Percentiles rank a stretch among this genome's conserved stretches.
phyloP scores from a whole-genome alignment of 1,140 invertebrate species.

The Solenopsis invicta region DNA sequence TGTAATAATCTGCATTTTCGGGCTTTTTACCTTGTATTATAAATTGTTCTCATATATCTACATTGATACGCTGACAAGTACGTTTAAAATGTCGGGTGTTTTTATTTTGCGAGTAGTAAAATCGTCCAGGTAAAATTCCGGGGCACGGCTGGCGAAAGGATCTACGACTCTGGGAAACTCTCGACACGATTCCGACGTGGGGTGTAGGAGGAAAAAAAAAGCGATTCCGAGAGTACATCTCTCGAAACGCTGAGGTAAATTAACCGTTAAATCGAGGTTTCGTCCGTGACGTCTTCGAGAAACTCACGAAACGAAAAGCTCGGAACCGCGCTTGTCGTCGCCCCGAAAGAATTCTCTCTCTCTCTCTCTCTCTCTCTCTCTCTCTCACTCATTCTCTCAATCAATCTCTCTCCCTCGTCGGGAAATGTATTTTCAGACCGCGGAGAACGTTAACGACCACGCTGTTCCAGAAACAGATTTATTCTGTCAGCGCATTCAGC shows the following conservation, averaged over 20 bases:
- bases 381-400: neutral
- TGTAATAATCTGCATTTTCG: constrained; percentile 6
- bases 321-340: constrained; percentile 31
- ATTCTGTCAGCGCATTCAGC: constrained; percentile 61
- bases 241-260: constrained; percentile 54
- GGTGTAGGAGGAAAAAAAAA: constrained; percentile 36
- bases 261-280: constrained; percentile 63
- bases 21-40: neutral
- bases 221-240: constrained; percentile 51
- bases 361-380: constrained; percentile 12
- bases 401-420: constrained; percentile 26
- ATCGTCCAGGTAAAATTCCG: constrained; percentile 35
- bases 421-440: constrained; percentile 63
- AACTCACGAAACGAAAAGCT: constrained; percentile 59
- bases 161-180: constrained; percentile 48
- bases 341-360: constrained; percentile 31
- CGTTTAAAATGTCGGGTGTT: constrained; percentile 25
- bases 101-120: constrained; percentile 31
- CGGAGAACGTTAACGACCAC: constrained; percentile 62
- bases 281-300: constrained; percentile 64
- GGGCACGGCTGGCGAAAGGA: constrained; percentile 13
- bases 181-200: constrained; percentile 45
- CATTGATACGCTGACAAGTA: constrained; percentile 35
- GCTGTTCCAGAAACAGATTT: constrained; percentile 65
- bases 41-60: constrained; percentile 13